A percentile compares a stretch with the other conserved stretches of the same genome.
Evolutionary conservation across 2,888 invertebrate genomes (phyloP).

Genomic region (Diarsia brunnea): DNA sequence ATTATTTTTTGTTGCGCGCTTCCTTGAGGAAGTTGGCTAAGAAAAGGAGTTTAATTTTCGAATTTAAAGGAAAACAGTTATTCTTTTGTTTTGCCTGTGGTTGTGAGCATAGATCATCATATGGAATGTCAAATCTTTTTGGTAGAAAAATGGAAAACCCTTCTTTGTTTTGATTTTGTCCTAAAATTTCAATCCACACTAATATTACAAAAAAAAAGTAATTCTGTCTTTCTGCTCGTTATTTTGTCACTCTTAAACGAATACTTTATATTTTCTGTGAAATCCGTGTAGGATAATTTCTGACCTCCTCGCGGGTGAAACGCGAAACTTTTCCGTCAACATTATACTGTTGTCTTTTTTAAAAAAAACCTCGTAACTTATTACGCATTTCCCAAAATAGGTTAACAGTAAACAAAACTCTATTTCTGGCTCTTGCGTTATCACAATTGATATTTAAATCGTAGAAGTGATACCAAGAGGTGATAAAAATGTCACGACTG

Average conservation of each 20-base stretch:
- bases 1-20: slow-evolving; percentile 59
- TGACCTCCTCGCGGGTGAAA: neutral
- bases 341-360: neutral
- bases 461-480: slow-evolving; percentile 39
- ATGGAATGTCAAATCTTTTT: neutral
- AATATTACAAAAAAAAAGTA: too few species aligned
- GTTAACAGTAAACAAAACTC: neutral
- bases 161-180: neutral
- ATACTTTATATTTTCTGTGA: too few species aligned
- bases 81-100: neutral
- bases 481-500: slow-evolving; percentile 59
- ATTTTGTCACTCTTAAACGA: too few species aligned
- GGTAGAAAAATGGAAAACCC: too few species aligned
- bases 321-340: too few species aligned
- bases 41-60: slow-evolving; percentile 27
- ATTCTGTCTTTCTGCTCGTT: too few species aligned
- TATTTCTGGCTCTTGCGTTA: slow-evolving; percentile 33
- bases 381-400: slow-evolving; percentile 1
- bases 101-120: too few species aligned
- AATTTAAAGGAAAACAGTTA: slow-evolving; percentile 7
- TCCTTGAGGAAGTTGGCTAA: slow-evolving; percentile 34
- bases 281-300: neutral
- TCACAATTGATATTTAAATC: slow-evolving; percentile 56
- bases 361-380: neutral
- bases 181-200: too few species aligned